A percentile compares a stretch with the other conserved stretches of the same genome.
Conservation (phyloP, 2,113 vertebrate genomes). For the Columba janthina region DNA sequence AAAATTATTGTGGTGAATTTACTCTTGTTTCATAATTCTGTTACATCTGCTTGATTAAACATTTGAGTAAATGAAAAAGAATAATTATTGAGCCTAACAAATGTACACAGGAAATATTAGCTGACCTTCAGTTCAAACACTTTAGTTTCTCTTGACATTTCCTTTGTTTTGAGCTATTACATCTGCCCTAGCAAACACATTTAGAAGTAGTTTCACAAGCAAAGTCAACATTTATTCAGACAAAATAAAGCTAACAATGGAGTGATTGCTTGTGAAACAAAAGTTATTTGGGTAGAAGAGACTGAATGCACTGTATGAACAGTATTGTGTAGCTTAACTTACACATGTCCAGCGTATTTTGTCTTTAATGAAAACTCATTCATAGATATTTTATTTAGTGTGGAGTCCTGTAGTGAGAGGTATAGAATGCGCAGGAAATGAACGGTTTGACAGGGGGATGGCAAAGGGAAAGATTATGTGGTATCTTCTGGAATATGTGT, state of each 20-base stretch:
- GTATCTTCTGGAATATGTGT: background rate
- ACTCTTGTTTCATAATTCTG: conserved; percentile 21
- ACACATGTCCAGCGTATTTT: background rate
- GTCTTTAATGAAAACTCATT: background rate
- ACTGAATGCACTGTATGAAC: background rate
- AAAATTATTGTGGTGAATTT: conserved; percentile 17
- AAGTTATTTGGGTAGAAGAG: background rate
- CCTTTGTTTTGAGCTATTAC: conserved; percentile 20
- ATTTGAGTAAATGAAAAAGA: background rate
- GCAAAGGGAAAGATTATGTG: fast-evolving
- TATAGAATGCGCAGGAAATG: background rate
- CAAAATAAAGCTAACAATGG: conserved; percentile 26
- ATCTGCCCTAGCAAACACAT: background rate
- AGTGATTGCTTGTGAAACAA: background rate
- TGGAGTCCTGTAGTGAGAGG: background rate
- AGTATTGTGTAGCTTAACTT: background rate
- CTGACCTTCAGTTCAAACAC: conserved; percentile 19
- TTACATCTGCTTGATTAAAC: conserved; percentile 11
- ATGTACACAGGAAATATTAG: background rate
- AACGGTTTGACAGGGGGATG: background rate
- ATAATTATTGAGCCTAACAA: conserved; percentile 4
- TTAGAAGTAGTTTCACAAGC: conserved; percentile 1
- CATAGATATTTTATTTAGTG: background rate
- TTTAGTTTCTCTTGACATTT: conserved; percentile 41
- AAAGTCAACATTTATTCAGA: conserved; percentile 16